These are phyloP conservation scores for Leuciscus waleckii DNA, from an alignment of 2,797 vertebrate species.

Conservation along the genomic window DNA sequence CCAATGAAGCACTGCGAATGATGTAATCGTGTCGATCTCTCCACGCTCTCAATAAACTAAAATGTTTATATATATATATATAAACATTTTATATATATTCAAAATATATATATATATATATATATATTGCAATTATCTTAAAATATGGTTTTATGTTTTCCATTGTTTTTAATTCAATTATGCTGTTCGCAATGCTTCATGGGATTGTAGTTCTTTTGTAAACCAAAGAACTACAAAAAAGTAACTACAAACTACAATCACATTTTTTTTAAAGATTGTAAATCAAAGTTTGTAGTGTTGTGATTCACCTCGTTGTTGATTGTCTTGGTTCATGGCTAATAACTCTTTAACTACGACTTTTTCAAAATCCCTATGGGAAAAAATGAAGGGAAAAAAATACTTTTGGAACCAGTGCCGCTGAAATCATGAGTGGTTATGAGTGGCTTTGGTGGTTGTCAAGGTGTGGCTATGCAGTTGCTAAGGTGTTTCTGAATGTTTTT, in stretches of 20 bases:
- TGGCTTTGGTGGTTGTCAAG: background rate
- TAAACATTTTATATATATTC: no score
- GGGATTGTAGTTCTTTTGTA: background rate
- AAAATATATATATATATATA: background rate
- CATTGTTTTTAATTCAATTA: background rate
- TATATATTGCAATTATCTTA: background rate
- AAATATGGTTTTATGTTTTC: background rate
- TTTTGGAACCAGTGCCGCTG: background rate
- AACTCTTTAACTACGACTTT: background rate
- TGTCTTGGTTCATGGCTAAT: background rate
- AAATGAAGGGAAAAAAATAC: background rate
- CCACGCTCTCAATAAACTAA: background rate
- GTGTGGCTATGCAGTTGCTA: background rate
- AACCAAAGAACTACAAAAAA: no score
- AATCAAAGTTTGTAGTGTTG: background rate
- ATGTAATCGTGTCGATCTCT: background rate
- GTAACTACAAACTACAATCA: no score
- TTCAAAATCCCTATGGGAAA: background rate
- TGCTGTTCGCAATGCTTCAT: background rate
- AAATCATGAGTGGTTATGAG: background rate
- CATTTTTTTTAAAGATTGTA: no score
- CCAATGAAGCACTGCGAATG: background rate
- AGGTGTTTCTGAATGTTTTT: background rate
- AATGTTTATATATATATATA: background rate
- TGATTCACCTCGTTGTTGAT: background rate